These are phyloP conservation scores for Cherax quadricarinatus DNA, from an alignment of 1,140 invertebrate genomes.

Conservation along the genomic window DNA sequence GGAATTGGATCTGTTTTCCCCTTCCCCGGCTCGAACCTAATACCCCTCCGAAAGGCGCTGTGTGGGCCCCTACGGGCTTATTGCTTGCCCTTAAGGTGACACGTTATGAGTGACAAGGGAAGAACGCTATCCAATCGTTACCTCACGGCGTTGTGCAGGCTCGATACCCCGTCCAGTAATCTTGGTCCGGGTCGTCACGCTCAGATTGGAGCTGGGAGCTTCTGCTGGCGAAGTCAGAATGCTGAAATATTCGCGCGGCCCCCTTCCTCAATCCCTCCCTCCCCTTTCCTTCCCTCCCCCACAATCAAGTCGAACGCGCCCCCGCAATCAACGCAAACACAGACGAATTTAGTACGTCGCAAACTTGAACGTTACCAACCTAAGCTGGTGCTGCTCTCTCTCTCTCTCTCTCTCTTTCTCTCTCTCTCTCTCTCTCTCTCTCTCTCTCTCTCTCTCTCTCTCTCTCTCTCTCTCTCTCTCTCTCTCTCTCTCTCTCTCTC, in stretches of 20 bases:
- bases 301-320: slow-evolving; percentile 24
- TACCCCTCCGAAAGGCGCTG: too few species aligned
- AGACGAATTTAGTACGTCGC: slow-evolving; percentile 33
- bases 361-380: background rate
- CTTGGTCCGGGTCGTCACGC: too few species aligned
- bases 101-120: too few species aligned
- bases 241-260: background rate
- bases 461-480: slow-evolving; percentile 1
- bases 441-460: background rate
- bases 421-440: slow-evolving; percentile 1
- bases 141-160: too few species aligned
- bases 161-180: too few species aligned
- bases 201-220: too few species aligned
- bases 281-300: background rate
- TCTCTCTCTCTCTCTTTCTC: slow-evolving; percentile 5
- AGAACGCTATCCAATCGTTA: too few species aligned
- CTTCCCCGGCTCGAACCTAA: too few species aligned
- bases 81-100: too few species aligned
- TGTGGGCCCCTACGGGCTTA: too few species aligned
- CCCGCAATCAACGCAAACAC: slow-evolving; percentile 1
- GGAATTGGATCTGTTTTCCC: too few species aligned
- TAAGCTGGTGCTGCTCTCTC: background rate
- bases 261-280: too few species aligned
- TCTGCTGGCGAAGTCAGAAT: background rate
- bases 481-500: slow-evolving; percentile 8